Evolutionary conservation across 2,888 invertebrate genomes (phyloP).

Genomic region (Cantharis rufa): DNA sequence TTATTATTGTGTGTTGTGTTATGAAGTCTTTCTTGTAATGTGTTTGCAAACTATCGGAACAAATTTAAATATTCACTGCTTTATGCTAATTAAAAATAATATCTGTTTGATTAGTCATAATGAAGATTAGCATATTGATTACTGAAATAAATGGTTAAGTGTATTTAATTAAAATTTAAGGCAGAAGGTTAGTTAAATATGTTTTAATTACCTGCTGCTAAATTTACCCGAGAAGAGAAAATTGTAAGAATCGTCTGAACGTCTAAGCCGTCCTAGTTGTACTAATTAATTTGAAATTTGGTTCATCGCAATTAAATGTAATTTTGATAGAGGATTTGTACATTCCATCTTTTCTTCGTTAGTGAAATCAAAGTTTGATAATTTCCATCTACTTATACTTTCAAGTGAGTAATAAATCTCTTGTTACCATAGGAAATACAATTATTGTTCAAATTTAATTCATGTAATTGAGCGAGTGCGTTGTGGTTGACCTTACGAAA

Average conservation of each 20-base stretch:
- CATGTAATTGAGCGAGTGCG: neutral
- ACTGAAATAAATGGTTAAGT: neutral
- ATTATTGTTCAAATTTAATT: slow-evolving; percentile 10
- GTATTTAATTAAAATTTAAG: neutral
- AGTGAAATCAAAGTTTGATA: neutral
- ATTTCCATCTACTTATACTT: neutral
- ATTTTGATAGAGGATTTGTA: neutral
- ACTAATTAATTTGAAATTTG: neutral
- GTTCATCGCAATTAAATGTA: neutral
- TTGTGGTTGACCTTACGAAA: neutral
- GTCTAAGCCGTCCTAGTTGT: neutral
- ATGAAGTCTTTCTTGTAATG: no score
- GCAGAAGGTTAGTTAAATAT: neutral
- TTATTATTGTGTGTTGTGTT: no score
- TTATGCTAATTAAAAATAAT: neutral
- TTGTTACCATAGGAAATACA: neutral
- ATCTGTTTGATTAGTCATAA: neutral
- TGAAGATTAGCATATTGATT: neutral
- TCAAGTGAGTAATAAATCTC: neutral
- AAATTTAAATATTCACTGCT: neutral
- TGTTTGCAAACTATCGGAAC: neutral
- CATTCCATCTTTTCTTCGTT: neutral
- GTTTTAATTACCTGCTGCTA: neutral
- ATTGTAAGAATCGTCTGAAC: neutral
- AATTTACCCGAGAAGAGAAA: neutral